Base-by-base conservation (phyloP, 2,113 vertebrate species). In the Holacanthus passer region DNA sequence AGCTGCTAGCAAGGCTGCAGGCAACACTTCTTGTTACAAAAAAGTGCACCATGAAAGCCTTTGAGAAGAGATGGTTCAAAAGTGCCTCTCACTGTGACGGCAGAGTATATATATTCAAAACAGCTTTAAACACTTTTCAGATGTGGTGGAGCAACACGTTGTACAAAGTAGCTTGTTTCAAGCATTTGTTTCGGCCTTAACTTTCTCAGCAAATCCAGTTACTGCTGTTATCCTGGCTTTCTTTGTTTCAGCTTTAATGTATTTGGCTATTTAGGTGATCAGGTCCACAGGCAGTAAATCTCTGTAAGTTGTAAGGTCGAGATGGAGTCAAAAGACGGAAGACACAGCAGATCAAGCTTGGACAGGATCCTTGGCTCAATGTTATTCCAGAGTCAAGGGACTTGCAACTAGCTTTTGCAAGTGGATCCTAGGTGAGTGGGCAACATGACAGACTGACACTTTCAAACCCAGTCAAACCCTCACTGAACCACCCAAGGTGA, bases 301-400 rank as follows among this genome's bases (percentile, higher is more conserved):
- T 53, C 24, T 43, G 35, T 35, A 20, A 58, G n/a, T 22, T 14
- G 65, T 6, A 68, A 64, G 60, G 32, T 53, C 41, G 58, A 76
- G 29, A 45, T 29, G 35, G 17, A 66, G 53, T 43, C 63, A 68
- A 73, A 59, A 62, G 62, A 74, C 56, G 29, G 32, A 53, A 73
- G 82, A 67, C 50, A 50, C 66, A 70, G 63, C 67, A 82, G 59
- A 85, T 91, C 85, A 91, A 84, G 87, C 81, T 80, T 59, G 77
- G 83, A 79, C 83, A 79, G 73, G 82, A 90, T 77, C 39, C n/a
- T 20, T 1, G 9, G 48, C 43, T 63, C 53, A 13, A 3, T 67
- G 62, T 84, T 82, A 41, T 69, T 82, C 43, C 45, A 71, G 52
- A 80, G 59, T 53, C 7, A 45, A 79, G 43, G 22, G 53, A 85